A percentile compares a stretch with the other conserved stretches of the same genome.
phyloP scores from a whole-genome alignment of 2,888 invertebrate species.

The Noctua janthe region DNA sequence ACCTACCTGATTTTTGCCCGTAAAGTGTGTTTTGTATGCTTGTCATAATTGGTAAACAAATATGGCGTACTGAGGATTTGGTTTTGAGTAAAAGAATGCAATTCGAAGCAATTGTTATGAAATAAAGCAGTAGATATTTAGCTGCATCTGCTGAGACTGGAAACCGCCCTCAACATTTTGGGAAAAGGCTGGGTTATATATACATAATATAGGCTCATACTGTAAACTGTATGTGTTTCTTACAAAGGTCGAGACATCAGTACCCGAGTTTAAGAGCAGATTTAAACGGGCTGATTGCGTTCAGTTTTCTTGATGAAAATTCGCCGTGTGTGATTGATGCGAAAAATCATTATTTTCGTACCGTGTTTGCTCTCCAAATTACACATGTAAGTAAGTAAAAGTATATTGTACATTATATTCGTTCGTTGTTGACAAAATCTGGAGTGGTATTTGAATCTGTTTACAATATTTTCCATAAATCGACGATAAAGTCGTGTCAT shows the following conservation, averaged over 20 bases:
- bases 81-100: not conserved
- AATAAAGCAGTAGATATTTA: not conserved
- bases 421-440: slow-evolving; percentile 57
- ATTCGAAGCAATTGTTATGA: not conserved
- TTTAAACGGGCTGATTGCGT: not conserved
- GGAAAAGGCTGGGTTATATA: not conserved
- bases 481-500: slow-evolving; percentile 48
- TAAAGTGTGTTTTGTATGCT: not conserved
- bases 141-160: not conserved
- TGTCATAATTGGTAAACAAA: not conserved
- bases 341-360: not conserved
- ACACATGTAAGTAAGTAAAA: slow-evolving; percentile 17
- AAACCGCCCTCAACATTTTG: not conserved
- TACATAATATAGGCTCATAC: not conserved
- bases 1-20: slow-evolving; percentile 26
- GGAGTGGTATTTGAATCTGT: slow-evolving; percentile 70
- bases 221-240: not conserved
- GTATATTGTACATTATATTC: slow-evolving; percentile 26
- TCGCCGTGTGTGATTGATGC: not conserved
- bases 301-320: not conserved
- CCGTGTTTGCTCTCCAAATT: not conserved
- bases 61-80: not conserved
- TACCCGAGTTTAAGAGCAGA: not conserved
- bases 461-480: slow-evolving; percentile 70
- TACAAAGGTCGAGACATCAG: not conserved